Evolutionary conservation across 1,140 invertebrate species (phyloP).

Genomic region (Drosophila oshimai): DNA sequence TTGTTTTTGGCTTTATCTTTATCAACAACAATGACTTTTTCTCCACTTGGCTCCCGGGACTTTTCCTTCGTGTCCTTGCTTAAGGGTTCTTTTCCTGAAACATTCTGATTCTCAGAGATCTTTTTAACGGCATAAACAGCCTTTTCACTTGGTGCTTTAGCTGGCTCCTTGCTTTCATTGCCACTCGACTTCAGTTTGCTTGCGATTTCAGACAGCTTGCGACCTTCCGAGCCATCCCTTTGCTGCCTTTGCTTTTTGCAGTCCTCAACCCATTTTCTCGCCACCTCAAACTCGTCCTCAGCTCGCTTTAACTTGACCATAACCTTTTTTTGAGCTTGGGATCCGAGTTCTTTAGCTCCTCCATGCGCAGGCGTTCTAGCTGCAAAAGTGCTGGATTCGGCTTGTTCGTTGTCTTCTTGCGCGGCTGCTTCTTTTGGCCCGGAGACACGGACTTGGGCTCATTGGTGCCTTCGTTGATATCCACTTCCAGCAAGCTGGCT

Average conservation of each 20-base stretch:
- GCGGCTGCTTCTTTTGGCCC: constrained; percentile 70
- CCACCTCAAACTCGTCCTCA: constrained; percentile 64
- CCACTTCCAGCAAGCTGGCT: constrained; percentile 76
- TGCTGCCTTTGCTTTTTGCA: neutral
- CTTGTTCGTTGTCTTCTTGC: constrained; percentile 75
- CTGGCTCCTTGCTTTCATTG: neutral
- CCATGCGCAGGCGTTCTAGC: constrained; percentile 66
- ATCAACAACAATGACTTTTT: neutral
- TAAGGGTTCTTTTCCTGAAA: neutral
- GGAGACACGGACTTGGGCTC: constrained; percentile 31
- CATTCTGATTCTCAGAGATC: no score
- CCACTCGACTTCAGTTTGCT: no score
- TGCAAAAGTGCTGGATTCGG: constrained; percentile 76
- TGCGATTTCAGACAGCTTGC: neutral
- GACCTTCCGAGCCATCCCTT: no score
- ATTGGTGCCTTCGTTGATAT: constrained; percentile 33
- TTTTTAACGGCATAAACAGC: no score
- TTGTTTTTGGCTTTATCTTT: neutral
- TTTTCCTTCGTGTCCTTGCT: neutral
- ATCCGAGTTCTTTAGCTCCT: constrained; percentile 67
- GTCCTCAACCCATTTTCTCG: constrained; percentile 37
- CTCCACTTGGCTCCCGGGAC: neutral
- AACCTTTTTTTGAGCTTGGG: constrained; percentile 69
- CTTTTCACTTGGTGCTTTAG: neutral
- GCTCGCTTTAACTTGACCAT: constrained; percentile 51